phyloP scores from a whole-genome alignment of 2,113 vertebrate genomes.

The Dasyprocta punctata region DNA sequence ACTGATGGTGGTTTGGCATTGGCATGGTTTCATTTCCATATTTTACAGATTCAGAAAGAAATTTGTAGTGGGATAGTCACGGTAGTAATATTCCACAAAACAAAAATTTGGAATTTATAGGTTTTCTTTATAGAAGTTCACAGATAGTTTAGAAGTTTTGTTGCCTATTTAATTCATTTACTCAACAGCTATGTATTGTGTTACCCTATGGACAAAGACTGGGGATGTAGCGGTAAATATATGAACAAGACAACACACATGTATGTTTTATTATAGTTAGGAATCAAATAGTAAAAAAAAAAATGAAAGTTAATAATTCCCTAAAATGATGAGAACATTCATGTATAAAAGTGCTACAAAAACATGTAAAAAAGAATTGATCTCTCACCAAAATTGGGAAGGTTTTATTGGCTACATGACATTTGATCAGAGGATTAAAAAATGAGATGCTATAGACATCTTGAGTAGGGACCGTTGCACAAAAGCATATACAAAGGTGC shows the following conservation, averaged over 20 bases:
- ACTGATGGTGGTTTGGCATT: background rate
- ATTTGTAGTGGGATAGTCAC: background rate
- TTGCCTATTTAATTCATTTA: background rate
- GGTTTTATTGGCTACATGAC: background rate
- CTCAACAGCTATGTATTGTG: background rate
- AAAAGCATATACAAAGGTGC: background rate
- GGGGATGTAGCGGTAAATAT: background rate
- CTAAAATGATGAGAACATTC: background rate
- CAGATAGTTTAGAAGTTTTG: background rate
- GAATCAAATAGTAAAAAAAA: background rate
- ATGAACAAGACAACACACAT: background rate
- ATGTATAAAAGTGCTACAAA: background rate
- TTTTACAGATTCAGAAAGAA: background rate
- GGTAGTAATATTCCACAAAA: background rate
- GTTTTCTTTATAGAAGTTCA: slow-evolving; percentile 23
- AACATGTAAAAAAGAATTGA: background rate
- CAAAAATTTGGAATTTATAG: background rate
- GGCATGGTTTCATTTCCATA: background rate
- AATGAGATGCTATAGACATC: background rate
- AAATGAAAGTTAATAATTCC: background rate
- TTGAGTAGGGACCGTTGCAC: background rate
- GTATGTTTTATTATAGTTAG: background rate
- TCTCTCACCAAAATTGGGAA: background rate
- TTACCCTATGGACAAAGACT: background rate
- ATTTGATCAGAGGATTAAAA: background rate